Percentiles rank a stretch among this genome's conserved stretches.
Evolutionary conservation across 2,888 invertebrate species (phyloP).

Genomic region (Andrena haemorrhoa): DNA sequence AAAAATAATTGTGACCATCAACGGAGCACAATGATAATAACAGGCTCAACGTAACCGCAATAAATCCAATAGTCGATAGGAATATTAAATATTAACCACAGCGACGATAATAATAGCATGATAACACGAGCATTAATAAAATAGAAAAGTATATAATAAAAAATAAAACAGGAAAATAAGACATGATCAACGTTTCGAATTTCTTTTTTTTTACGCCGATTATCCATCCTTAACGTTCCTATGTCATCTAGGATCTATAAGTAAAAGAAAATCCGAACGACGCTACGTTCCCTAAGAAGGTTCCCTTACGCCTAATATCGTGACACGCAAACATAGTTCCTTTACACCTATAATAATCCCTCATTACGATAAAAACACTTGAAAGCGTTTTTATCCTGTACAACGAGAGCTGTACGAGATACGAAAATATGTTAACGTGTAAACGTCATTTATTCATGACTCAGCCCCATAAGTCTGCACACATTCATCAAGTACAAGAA

Average conservation of each 20-base stretch:
- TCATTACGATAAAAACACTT: conserved; percentile 62
- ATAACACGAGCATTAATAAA: conserved; percentile 58
- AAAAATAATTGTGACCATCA: conserved; percentile 56
- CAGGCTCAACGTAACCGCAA: conserved; percentile 44
- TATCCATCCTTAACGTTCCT: conserved; percentile 56
- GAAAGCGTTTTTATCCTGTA: conserved; percentile 62
- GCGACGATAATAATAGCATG: conserved; percentile 64
- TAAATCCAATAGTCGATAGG: conserved; percentile 39
- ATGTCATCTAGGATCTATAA: conserved; percentile 53
- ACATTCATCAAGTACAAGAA: conserved; percentile 54
- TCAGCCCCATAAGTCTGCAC: conserved; percentile 46
- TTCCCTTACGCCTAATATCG: conserved; percentile 66
- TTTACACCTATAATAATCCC: conserved; percentile 59
- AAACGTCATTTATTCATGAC: conserved; percentile 58
- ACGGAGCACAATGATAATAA: conserved; percentile 61
- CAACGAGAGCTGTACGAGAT: conserved; percentile 64
- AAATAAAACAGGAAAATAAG: conserved; percentile 43
- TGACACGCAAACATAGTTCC: conserved; percentile 70
- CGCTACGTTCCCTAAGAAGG: conserved; percentile 57
- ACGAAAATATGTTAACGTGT: conserved; percentile 67
- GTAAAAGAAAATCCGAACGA: conserved; percentile 55
- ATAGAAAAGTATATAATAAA: conserved; percentile 48
- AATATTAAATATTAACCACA: conserved; percentile 62
- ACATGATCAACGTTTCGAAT: conserved; percentile 48
- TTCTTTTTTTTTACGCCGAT: conserved; percentile 44